Evolutionary conservation across 2,113 vertebrate genomes (phyloP).

Genomic region (Otis tarda): DNA sequence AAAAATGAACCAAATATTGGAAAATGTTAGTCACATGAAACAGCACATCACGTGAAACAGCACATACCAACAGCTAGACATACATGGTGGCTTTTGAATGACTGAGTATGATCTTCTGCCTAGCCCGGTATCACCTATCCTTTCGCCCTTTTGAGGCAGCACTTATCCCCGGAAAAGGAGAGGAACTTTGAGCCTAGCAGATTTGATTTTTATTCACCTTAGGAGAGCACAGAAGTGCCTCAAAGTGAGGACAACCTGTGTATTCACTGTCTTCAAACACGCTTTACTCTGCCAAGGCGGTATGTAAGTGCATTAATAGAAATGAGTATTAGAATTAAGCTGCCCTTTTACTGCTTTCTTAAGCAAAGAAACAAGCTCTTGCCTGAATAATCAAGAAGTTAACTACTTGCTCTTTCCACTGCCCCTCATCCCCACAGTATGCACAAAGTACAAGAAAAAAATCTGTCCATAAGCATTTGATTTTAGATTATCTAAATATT

Average conservation of each 20-base stretch:
- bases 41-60: neutral
- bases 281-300: neutral
- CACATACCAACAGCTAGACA: neutral
- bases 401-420: neutral
- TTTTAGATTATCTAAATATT: neutral
- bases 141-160: neutral
- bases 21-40: neutral
- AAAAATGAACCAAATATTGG: neutral
- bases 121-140: neutral
- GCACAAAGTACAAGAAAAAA: neutral
- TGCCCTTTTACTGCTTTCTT: neutral
- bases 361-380: neutral
- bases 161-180: neutral
- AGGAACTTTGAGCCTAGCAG: neutral
- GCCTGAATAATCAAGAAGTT: neutral
- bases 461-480: neutral
- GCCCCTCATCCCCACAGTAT: neutral
- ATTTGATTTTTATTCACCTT: neutral
- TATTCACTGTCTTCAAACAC: neutral
- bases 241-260: neutral
- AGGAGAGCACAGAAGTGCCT: neutral
- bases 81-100: neutral
- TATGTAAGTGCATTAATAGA: neutral
- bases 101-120: neutral
- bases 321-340: neutral